A percentile compares a stretch with the other conserved stretches of the same genome.
phyloP scores from a whole-genome alignment of 1,140 invertebrate species.

The Plodia interpunctella region DNA sequence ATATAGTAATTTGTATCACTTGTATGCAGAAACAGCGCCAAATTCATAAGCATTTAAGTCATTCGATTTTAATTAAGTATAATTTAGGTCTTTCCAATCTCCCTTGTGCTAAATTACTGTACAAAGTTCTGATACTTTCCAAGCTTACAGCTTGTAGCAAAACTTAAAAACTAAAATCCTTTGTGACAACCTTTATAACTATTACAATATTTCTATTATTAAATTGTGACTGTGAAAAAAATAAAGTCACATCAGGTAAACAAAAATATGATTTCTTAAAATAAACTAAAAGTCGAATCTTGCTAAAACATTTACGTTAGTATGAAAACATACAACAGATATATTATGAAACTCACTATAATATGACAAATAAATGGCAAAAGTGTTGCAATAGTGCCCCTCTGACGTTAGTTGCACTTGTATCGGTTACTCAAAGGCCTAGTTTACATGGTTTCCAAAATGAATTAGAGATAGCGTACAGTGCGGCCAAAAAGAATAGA shows the following conservation, averaged over 20 bases:
- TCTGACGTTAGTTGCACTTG: constrained; percentile 11
- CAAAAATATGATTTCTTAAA: constrained; percentile 5
- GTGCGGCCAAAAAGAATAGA: no score
- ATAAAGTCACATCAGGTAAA: constrained; percentile 2
- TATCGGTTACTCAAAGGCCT: no score
- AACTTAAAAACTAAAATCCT: constrained; percentile 39
- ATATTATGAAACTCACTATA: constrained; percentile 13
- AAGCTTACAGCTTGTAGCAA: constrained; percentile 37
- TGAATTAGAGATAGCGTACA: no score
- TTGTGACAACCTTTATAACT: constrained; percentile 33
- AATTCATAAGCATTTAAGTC: not conserved
- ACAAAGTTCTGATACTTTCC: not conserved
- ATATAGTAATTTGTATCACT: not conserved
- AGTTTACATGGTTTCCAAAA: no score
- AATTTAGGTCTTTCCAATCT: not conserved
- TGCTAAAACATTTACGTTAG: constrained; percentile 16
- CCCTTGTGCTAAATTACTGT: not conserved
- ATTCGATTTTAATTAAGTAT: constrained; percentile 5
- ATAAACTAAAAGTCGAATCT: constrained; percentile 4
- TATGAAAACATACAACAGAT: constrained; percentile 14
- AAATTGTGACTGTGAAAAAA: constrained; percentile 22
- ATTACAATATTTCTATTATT: constrained; percentile 11
- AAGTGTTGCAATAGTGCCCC: not conserved
- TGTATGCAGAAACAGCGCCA: not conserved
- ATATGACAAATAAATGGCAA: constrained; percentile 25